phyloP scores from a whole-genome alignment of 2,888 invertebrate genomes.

The Amiota minor region DNA sequence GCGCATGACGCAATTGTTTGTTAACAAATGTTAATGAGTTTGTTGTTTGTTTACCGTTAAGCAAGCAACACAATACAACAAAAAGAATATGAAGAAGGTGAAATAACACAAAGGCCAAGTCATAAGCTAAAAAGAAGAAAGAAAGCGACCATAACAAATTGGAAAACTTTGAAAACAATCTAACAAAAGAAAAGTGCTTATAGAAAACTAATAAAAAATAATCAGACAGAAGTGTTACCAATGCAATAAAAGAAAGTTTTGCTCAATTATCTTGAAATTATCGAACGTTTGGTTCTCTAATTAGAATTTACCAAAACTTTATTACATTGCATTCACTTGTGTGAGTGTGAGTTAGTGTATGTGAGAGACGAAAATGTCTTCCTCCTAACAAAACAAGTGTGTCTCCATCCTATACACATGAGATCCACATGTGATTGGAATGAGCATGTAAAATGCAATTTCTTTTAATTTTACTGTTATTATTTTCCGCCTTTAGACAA shows the following conservation, averaged over 20 bases:
- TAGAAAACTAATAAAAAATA: not conserved
- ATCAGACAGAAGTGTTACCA: not conserved
- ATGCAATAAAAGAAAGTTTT: slow-evolving; percentile 14
- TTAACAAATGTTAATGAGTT: slow-evolving; percentile 49
- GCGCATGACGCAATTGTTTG: slow-evolving; percentile 58
- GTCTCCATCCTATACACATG: too few species aligned
- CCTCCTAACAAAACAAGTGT: not conserved
- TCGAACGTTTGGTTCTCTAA: slow-evolving; percentile 13
- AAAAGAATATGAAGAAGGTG: too few species aligned
- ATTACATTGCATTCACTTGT: not conserved
- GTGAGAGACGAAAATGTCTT: not conserved
- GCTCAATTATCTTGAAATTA: slow-evolving; percentile 22
- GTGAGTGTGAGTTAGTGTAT: not conserved
- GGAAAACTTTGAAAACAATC: not conserved
- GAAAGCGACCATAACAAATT: slow-evolving; percentile 3
- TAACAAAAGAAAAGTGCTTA: slow-evolving; percentile 6
- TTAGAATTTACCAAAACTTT: slow-evolving; percentile 3
- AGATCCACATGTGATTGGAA: not conserved
- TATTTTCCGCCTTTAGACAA: not conserved
- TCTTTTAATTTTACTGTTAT: not conserved
- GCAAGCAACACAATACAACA: too few species aligned
- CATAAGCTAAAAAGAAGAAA: too few species aligned
- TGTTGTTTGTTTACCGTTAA: slow-evolving; percentile 26
- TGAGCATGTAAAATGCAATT: not conserved
- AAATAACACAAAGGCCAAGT: too few species aligned